These are phyloP conservation scores for Uria lomvia DNA, from an alignment of 2,113 vertebrate genomes.

Conservation along the genomic window DNA sequence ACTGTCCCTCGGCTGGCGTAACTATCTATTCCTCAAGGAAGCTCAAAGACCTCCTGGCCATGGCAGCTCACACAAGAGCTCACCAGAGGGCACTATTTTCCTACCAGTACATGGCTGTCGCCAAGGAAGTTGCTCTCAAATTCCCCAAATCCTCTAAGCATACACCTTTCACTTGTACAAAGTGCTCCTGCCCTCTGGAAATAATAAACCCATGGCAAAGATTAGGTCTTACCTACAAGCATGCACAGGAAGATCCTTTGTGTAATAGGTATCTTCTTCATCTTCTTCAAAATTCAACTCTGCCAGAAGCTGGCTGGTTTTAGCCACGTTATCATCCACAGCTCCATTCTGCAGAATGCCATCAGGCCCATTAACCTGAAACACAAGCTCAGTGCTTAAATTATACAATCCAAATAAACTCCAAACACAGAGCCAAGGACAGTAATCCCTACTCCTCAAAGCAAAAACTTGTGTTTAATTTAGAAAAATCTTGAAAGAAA, in stretches of 20 bases:
- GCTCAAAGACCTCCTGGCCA: neutral
- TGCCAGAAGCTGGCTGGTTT: conserved; percentile 92
- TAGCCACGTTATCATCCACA: conserved; percentile 88
- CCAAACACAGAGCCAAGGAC: neutral
- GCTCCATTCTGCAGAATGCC: conserved; percentile 90
- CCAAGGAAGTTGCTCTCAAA: neutral
- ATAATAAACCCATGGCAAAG: fast-evolving
- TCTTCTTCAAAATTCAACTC: conserved; percentile 98
- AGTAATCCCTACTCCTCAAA: neutral
- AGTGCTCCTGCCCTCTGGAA: neutral
- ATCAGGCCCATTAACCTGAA: conserved; percentile 91
- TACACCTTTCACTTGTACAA: neutral
- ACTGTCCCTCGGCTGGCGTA: no score
- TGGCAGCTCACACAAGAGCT: neutral
- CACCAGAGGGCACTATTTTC: neutral
- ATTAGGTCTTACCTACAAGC: conserved; percentile 87
- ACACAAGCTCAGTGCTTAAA: neutral
- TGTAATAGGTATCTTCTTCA: conserved; percentile 96
- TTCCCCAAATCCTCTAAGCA: neutral
- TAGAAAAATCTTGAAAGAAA: neutral
- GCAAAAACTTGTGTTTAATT: neutral
- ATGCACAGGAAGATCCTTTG: conserved; percentile 94
- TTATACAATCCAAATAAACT: neutral
- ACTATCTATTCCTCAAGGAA: neutral
- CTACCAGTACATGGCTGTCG: neutral